Base-by-base conservation (phyloP, 1,140 invertebrate genomes). In the Bicyclus anynana region DNA sequence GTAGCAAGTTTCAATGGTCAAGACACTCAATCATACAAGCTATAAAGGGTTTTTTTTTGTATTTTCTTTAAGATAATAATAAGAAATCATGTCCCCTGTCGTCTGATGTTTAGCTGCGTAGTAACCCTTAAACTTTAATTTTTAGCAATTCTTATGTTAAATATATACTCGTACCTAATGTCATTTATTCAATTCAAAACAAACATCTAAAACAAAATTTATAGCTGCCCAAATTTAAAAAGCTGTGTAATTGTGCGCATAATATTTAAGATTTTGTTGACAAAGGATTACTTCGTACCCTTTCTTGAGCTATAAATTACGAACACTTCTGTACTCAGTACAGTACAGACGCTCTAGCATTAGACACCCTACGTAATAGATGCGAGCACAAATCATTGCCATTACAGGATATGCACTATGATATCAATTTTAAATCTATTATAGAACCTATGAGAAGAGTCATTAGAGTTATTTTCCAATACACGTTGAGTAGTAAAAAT, bases 251-350 rank as follows among this genome's bases (percentile, higher is more conserved):
- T 84, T 79, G 66, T 53, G 62, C 75, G 68, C 77, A 76, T 74
- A 82, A 83, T 76, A 77, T 81, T 71, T 74, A 85, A 87, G 72
- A 80, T 84, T 79, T 69, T 72, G 70, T 84, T 80, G 63, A 87
- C 80, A 85, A 76, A 78, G 67, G 77, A 69, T 83, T 72, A 72
- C 68, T 58, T 65, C 61, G 62, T 65, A 80, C 83, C 82, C 80
- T 83, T 81, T 81, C 74, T 81, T 80, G 53, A 46, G 37, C 54
- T 57, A 77, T 87, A 87, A 87, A 85, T 87, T 80, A 81, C 77
- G 71, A 69, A 63, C 60, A 73, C 60, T 74, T 63, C 57, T 75
- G 73, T 72, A 71, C 61, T 70, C 67, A 66, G 67, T 59, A 63
- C 56, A 71, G 67, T n/a, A 65, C 77, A 77, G 74, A 82, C 76